Percentiles rank a stretch among this genome's conserved stretches.
These are phyloP conservation scores for Sylvietta virens DNA, from an alignment of 2,113 vertebrate genomes.

Conservation along the genomic window DNA sequence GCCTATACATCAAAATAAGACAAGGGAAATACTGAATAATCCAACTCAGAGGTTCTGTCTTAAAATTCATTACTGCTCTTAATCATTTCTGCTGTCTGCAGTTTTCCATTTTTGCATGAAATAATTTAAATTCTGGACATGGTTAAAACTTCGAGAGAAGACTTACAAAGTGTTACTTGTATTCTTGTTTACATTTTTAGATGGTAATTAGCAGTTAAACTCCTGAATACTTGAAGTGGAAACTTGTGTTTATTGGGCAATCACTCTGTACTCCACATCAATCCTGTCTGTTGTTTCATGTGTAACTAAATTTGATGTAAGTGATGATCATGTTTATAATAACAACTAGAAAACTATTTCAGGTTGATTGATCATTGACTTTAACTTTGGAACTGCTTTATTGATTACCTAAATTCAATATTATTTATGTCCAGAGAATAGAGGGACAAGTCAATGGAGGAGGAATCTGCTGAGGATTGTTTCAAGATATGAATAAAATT, in stretches of 20 bases:
- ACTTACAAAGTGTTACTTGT: background rate
- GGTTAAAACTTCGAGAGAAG: background rate
- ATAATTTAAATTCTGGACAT: background rate
- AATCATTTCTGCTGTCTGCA: background rate
- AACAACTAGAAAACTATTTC: background rate
- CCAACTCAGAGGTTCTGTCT: background rate
- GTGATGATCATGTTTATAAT: background rate
- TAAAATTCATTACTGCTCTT: background rate
- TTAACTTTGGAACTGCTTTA: background rate
- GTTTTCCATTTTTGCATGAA: background rate
- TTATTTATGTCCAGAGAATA: background rate
- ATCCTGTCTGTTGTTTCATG: background rate
- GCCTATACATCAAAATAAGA: background rate
- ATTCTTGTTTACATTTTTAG: background rate
- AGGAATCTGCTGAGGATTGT: background rate
- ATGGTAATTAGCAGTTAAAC: background rate
- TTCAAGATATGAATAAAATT: background rate
- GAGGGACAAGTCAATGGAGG: background rate
- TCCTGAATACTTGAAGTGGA: background rate
- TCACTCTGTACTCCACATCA: background rate
- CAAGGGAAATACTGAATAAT: background rate
- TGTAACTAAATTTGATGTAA: background rate
- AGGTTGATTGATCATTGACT: background rate
- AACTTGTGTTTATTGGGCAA: background rate
- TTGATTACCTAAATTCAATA: background rate